A percentile compares a stretch with the other conserved stretches of the same genome.
phyloP scores from a whole-genome alignment of 2,113 vertebrate species.

The Tupaia chinensis region DNA sequence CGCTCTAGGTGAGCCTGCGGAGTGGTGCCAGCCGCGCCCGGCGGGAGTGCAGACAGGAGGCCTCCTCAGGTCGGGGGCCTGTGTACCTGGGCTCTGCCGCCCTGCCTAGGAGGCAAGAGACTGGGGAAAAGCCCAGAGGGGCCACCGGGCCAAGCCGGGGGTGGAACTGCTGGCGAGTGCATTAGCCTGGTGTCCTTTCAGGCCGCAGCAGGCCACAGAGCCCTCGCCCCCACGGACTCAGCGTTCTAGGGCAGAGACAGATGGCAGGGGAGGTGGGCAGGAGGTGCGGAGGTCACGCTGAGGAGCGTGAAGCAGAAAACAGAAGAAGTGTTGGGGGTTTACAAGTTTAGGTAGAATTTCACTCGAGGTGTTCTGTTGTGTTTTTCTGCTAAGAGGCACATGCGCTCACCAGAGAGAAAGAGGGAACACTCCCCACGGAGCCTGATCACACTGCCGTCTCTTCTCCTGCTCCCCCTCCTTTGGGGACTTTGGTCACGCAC shows the following conservation, averaged over 20 bases:
- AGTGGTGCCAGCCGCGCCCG: too few species aligned
- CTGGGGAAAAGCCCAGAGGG: not conserved
- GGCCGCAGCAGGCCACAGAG: too few species aligned
- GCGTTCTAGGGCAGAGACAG: not conserved
- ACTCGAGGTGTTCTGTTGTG: not conserved
- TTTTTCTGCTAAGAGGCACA: too few species aligned
- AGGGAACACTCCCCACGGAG: too few species aligned
- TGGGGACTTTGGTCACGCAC: too few species aligned
- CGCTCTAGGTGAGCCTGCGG: too few species aligned
- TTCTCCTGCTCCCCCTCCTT: too few species aligned
- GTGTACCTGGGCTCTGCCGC: not conserved
- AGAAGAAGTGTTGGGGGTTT: not conserved
- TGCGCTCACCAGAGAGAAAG: too few species aligned
- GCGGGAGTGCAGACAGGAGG: too few species aligned
- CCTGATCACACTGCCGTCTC: too few species aligned
- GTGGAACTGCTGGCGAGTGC: rapidly evolving
- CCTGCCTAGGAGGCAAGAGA: not conserved
- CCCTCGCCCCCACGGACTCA: not conserved
- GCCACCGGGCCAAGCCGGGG: not conserved
- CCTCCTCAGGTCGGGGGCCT: too few species aligned
- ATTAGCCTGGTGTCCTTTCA: rapidly evolving
- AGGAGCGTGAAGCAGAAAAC: not conserved
- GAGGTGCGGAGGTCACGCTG: not conserved
- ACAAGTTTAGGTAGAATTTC: not conserved
- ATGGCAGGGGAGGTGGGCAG: not conserved